Base-by-base conservation (phyloP, 1,140 invertebrate species). In the Grapholita molesta region DNA sequence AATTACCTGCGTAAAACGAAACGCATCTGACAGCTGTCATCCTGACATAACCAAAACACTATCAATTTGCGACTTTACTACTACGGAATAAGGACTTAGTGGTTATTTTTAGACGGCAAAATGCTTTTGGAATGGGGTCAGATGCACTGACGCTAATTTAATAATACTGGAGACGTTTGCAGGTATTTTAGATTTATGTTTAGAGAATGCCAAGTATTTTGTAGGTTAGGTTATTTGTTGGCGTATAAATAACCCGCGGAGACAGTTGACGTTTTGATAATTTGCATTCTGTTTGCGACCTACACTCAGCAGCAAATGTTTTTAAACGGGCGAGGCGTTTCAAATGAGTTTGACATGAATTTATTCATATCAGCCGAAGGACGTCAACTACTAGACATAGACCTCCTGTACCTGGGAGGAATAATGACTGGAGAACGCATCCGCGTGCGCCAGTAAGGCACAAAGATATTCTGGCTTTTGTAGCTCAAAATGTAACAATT, bases 121-220 rank as follows among this genome's bases (percentile, higher is more conserved):
- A 61, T 8, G 15, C 12, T 61, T 28, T 25, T 61, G 15, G 15
- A 61, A 28, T 61, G 55, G 12, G 55, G 55, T 61, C 55, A 61
- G 55, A 30, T 61, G 55, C 55, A 61, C 55, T 61, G 24, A 30
- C 25, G 25, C 55, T 61, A 61, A 61, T 61, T 61, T 28, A 61
- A 61, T 61, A 61, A 61, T 30, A 61, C 55, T 61, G 55, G 55
- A 61, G 25, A 61, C 55, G 55, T 28, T 23, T 61, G 24, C 55
- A 61, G 55, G 55, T 61, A 61, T 61, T 21, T 23, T n/a, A 18
- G 42, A 52, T 15, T 18, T 61, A 61, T 61, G 55, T 25, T 30
- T 30, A 28, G 55, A 61, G 55, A 61, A 61, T 28, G 55, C 55
- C 7, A 61, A 61, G n/a, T 57, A n/a, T 48, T 21, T 0, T 48